Base-by-base conservation (phyloP, 2,888 invertebrate species). In the Apotomis turbidana region DNA sequence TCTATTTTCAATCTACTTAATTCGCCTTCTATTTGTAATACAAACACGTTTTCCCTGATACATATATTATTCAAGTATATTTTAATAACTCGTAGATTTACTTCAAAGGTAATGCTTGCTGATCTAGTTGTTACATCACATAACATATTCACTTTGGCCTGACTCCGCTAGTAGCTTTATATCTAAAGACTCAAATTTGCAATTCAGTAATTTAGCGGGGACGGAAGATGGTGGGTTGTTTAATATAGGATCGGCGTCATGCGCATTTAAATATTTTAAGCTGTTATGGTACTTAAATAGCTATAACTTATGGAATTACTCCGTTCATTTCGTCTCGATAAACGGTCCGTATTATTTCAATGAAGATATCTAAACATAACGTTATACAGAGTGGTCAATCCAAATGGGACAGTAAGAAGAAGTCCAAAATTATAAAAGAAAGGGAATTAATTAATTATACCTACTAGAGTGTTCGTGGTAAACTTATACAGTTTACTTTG, bases 171-270 rank as follows among this genome's bases (percentile, higher is more conserved):
- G 83, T 66, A 54, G 59, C 46, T 74, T 62, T 77, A 76, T 8
- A 73, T 81, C 80, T 59, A 52, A 13, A 55, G 75, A 69, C 73
- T 61, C 75, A 80, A 83, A 88, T 88, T 87, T 85, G 85, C 85
- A 86, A 87, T 87, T 87, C 85, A 85, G 83, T 84, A 82, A 86
- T 86, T 83, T 83, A 81, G 79, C 80, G 79, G 75, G 78, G 74
- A 81, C 81, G 83, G 81, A 82, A 85, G 82, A 81, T 82, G 82
- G 79, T 77, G 75, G 70, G 75, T 76, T 81, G 81, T 83, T 84
- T 83, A 84, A 85, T 84, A 84, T 82, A 80, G 83, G 36, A 66
- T 46, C 46, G 58, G 38, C 27, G 63, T n/a, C 36, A 49, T 36
- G 52, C 51, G 52, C 59, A 59, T 68, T 60, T 59, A 15, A 59